phyloP scores from a whole-genome alignment of 2,888 invertebrate species.

The Lycophotia porphyrea region DNA sequence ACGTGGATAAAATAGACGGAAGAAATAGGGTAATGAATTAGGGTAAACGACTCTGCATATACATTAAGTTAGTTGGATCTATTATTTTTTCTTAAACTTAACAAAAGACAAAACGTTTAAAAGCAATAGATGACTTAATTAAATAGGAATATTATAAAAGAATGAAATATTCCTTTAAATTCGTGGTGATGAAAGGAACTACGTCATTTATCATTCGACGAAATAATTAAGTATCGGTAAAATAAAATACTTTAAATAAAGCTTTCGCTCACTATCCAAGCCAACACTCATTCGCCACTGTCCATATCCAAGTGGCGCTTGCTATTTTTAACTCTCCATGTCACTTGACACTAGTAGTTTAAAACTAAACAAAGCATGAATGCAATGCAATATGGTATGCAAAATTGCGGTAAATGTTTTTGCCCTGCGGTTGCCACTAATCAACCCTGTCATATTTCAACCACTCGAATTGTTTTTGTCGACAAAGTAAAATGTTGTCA shows the following conservation, averaged over 20 bases:
- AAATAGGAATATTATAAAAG: neutral
- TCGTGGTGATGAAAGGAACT: neutral
- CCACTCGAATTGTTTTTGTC: conserved; percentile 8
- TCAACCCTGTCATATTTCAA: conserved; percentile 19
- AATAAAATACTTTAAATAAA: neutral
- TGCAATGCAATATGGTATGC: neutral
- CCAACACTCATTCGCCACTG: too few relatives aligned
- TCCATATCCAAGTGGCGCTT: neutral
- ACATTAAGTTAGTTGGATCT: too few relatives aligned
- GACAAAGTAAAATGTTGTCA: conserved; percentile 8
- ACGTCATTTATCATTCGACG: neutral
- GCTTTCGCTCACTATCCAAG: neutral
- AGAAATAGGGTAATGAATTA: neutral
- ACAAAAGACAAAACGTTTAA: too few relatives aligned
- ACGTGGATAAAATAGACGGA: neutral
- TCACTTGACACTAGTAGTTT: neutral
- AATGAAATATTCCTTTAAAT: neutral
- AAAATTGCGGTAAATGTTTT: conserved; percentile 37
- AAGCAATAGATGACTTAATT: too few relatives aligned
- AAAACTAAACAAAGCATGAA: conserved; percentile 1
- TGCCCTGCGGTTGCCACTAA: conserved; percentile 41
- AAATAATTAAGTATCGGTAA: neutral
- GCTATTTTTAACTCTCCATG: neutral
- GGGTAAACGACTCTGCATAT: too few relatives aligned
- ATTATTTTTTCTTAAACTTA: too few relatives aligned